A percentile compares a stretch with the other conserved stretches of the same genome.
Conservation (phyloP, 1,140 invertebrate genomes). For the Akabosia matsudoensis region DNA sequence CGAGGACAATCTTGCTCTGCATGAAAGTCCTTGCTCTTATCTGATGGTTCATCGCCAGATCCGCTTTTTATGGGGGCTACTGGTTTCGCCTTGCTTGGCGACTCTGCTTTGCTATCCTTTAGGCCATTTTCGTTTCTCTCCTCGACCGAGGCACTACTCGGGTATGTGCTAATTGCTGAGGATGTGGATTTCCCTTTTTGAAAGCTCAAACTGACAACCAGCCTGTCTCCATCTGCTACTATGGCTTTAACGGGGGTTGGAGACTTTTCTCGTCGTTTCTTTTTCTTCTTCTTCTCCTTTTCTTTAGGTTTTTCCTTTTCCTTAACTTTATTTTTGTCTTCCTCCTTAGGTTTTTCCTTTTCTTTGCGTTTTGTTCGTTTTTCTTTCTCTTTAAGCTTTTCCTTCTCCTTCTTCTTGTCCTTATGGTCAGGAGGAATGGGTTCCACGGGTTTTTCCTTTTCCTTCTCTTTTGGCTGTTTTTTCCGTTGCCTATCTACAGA, state of each 20-base stretch:
- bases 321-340: slow-evolving; percentile 49
- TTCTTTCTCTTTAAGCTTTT: slow-evolving; percentile 44
- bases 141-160: neutral
- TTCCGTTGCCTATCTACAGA: slow-evolving; percentile 35
- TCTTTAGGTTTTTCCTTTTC: slow-evolving; percentile 53
- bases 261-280: slow-evolving; percentile 56
- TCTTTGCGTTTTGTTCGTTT: slow-evolving; percentile 37
- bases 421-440: slow-evolving; percentile 21
- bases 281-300: slow-evolving; percentile 53
- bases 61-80: neutral
- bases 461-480: slow-evolving; percentile 48
- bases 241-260: slow-evolving; percentile 78
- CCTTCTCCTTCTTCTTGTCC: slow-evolving; percentile 47
- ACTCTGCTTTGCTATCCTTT: neutral
- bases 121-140: neutral
- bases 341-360: slow-evolving; percentile 19
- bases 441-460: slow-evolving; percentile 35
- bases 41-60: neutral
- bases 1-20: neutral
- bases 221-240: slow-evolving; percentile 85
- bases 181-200: slow-evolving; percentile 51
- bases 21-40: neutral
- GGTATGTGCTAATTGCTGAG: slow-evolving; percentile 8
- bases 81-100: neutral
- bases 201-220: slow-evolving; percentile 85